Evolutionary conservation across 2,888 invertebrate species (phyloP).

Genomic region (Drosophila pseudotakahashii): DNA sequence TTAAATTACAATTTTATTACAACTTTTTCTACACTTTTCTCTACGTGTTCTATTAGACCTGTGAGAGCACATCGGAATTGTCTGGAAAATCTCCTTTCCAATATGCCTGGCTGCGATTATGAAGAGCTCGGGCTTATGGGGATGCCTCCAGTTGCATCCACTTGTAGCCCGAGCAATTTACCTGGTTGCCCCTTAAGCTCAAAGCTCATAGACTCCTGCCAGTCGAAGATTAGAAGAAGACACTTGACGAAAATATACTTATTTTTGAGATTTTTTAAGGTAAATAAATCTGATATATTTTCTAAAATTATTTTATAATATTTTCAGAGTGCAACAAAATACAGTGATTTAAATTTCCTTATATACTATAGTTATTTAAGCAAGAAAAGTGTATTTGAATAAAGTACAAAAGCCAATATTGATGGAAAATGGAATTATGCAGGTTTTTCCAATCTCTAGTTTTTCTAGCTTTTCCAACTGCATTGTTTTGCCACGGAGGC

Average conservation of each 20-base stretch:
- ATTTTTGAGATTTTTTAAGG: too few relatives aligned
- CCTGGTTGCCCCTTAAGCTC: constrained; percentile 3
- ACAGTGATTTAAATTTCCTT: too few relatives aligned
- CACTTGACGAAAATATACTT: neutral
- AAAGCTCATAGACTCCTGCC: constrained; percentile 2
- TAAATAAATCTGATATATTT: too few relatives aligned
- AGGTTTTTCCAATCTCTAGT: too few relatives aligned
- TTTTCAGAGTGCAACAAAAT: too few relatives aligned
- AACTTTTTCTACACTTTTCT: neutral
- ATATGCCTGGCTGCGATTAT: constrained; percentile 18
- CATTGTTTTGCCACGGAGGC: constrained; percentile 16
- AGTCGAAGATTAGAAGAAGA: constrained; percentile 10
- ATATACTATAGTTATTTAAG: too few relatives aligned
- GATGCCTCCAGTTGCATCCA: constrained; percentile 12
- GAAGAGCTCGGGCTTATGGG: constrained; percentile 12
- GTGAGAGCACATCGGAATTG: too few relatives aligned
- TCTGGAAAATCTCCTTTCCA: neutral
- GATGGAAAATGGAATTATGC: too few relatives aligned
- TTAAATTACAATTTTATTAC: too few relatives aligned
- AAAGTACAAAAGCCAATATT: too few relatives aligned
- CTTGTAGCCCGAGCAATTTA: constrained; percentile 8
- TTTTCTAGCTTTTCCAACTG: neutral
- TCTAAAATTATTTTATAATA: too few relatives aligned
- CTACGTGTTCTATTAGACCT: neutral
- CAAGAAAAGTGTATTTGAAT: too few relatives aligned